Evolutionary conservation across 2,888 invertebrate genomes (phyloP), one percentile per base, ranked within the genome.

Genomic region (Drosophila lutescens): DNA sequence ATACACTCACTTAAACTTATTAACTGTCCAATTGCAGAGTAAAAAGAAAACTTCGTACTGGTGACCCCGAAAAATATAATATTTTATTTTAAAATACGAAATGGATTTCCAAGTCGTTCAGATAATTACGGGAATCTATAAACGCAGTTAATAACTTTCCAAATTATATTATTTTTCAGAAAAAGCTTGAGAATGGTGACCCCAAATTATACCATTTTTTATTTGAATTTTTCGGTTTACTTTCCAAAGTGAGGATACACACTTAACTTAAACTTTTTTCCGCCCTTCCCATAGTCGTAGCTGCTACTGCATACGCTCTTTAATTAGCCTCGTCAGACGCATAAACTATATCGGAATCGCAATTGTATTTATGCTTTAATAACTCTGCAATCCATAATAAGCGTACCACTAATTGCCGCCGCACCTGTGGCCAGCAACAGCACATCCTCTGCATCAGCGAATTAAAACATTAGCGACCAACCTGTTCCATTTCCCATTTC

Each of bases 391-490:
- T 38, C 68, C 67, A 51, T 46, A 59, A 44, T 69, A 56, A 55
- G 55, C 32, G 36, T 30, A 46, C 40, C 59, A 59, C 70, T 70
- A 69, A 68, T 70, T 69, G 70, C 70, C 15, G 71, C 54, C 70
- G 71, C 69, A 70, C 71, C 69, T 70, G 70, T 41, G 44, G 38
- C 59, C 34, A 47, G 36, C 32, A 47, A 32, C 32, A 34, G 59
- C 44, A 54, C 61, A 60, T 51, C 61, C 68, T 67, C 68, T 47
- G 40, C 60, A 53, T 54, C 69, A 63, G 58, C 60, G 78, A 77
- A 86, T 83, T 79, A 85, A 83, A 87, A 78, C 82, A 83, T 83
- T 87, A 74, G 79, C 68, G 68, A 66, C 43, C 54, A 85, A 84
- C 83, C 87, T 80, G 83, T 87, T 84, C 69, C 65, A 50, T 61